Percentiles rank a stretch among this genome's conserved stretches.
Conservation (phyloP, 1,140 invertebrate genomes). For the Holcopasites calliopsidis region DNA sequence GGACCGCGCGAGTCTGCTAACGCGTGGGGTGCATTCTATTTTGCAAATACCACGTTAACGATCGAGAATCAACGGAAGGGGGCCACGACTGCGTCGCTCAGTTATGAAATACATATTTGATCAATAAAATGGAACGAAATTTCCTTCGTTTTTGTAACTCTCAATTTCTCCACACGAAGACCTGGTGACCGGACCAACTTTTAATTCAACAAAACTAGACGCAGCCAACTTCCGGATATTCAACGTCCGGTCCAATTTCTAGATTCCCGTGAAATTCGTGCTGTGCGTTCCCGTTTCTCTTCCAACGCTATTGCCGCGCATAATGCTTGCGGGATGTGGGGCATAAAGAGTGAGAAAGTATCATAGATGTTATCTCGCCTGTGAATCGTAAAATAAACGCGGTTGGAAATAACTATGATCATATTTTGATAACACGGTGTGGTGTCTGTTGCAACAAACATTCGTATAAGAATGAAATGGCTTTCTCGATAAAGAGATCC, state of each 20-base stretch:
- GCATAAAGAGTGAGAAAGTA: background rate
- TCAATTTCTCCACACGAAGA: too few species aligned
- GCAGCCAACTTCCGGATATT: background rate
- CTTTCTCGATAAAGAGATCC: too few species aligned
- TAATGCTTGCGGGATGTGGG: background rate
- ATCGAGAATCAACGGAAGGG: conserved; percentile 30
- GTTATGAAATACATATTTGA: background rate
- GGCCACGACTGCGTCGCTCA: background rate
- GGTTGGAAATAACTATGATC: background rate
- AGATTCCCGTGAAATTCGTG: background rate
- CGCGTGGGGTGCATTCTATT: conserved; percentile 36
- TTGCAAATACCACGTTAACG: conserved; percentile 35
- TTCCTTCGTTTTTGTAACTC: background rate
- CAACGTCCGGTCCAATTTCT: conserved; percentile 3
- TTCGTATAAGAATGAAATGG: background rate
- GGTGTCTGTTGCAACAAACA: too few species aligned
- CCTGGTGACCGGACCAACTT: background rate
- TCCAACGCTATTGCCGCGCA: background rate
- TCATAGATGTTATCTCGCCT: background rate
- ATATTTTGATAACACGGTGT: too few species aligned
- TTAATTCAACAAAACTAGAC: conserved; percentile 38
- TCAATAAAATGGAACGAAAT: conserved; percentile 6
- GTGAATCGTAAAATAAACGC: background rate
- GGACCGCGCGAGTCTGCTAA: conserved; percentile 13
- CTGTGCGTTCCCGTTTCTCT: background rate